Percentiles rank a stretch among this genome's conserved stretches.
phyloP scores from a whole-genome alignment of 2,888 invertebrate species.

The Agriopis marginaria region DNA sequence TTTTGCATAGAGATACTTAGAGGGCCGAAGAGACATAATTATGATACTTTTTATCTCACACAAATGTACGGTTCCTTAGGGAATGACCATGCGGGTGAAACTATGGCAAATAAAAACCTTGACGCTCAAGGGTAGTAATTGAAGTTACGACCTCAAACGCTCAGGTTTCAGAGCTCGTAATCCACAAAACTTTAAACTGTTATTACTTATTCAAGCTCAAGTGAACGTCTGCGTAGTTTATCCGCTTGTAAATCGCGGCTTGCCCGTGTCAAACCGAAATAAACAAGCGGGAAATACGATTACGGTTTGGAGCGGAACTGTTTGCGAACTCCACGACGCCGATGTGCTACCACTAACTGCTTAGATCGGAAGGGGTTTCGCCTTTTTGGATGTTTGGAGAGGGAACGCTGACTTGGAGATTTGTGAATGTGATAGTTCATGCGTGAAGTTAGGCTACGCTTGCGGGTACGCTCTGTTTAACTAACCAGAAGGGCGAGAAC shows the following conservation, averaged over 20 bases:
- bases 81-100: too few species aligned
- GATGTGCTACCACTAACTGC: constrained; percentile 54
- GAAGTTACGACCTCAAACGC: constrained; percentile 17
- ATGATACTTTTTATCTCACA: too few species aligned
- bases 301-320: constrained; percentile 69
- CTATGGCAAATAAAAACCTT: constrained; percentile 1
- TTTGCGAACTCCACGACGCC: constrained; percentile 74
- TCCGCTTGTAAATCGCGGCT: constrained; percentile 58
- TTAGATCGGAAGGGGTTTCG: constrained; percentile 27
- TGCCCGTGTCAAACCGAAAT: constrained; percentile 70
- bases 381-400: constrained; percentile 43
- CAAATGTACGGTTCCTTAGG: too few species aligned
- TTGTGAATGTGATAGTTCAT: constrained; percentile 21
- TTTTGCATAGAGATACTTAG: too few species aligned
- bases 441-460: constrained; percentile 14
- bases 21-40: too few species aligned
- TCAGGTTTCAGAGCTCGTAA: constrained; percentile 12
- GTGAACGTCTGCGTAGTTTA: constrained; percentile 58
- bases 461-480: constrained; percentile 2
- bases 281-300: constrained; percentile 75
- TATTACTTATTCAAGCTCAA: constrained; percentile 53
- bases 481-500: constrained; percentile 6
- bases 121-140: constrained; percentile 15
- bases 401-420: constrained; percentile 34
- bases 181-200: constrained; percentile 31